Conservation (phyloP, 1,140 invertebrate genomes). For the Drosophila littoralis region DNA sequence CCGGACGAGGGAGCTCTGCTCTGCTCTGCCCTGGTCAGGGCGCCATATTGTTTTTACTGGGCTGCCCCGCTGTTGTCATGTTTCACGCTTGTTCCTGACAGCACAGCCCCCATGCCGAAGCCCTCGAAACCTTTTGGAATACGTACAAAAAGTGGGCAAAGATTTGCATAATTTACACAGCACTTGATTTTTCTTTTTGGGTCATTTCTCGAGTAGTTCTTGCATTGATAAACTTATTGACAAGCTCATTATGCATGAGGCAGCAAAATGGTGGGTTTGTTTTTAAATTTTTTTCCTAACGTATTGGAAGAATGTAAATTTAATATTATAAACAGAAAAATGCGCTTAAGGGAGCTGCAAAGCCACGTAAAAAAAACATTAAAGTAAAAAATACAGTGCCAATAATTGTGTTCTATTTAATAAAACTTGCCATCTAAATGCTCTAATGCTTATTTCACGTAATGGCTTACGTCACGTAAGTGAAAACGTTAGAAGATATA, state of each 20-base stretch:
- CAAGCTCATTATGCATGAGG: conserved; percentile 71
- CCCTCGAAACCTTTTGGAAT: conserved; percentile 1
- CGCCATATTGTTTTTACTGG: conserved; percentile 81
- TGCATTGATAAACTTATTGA: conserved; percentile 79
- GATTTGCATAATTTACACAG: conserved; percentile 82
- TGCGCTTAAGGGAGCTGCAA: conserved; percentile 1
- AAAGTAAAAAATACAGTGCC: not conserved
- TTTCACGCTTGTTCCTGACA: conserved; percentile 81
- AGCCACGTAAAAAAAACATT: not conserved
- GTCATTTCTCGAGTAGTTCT: conserved; percentile 66
- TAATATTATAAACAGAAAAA: not conserved
- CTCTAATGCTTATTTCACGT: not conserved
- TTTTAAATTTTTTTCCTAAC: not conserved
- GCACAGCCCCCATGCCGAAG: conserved; percentile 28
- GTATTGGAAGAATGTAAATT: not conserved
- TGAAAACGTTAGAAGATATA: not conserved
- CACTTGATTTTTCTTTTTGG: conserved; percentile 69
- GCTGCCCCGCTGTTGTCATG: conserved; percentile 72
- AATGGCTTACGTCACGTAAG: not conserved
- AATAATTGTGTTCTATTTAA: not conserved
- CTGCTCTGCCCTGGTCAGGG: conserved; percentile 50
- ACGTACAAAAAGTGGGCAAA: conserved; percentile 57
- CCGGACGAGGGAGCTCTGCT: conserved; percentile 32
- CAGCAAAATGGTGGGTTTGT: conserved; percentile 12
- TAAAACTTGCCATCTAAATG: no score